Evolutionary conservation across 2,797 vertebrate genomes (phyloP).

Genomic region (Florisuga fusca): DNA sequence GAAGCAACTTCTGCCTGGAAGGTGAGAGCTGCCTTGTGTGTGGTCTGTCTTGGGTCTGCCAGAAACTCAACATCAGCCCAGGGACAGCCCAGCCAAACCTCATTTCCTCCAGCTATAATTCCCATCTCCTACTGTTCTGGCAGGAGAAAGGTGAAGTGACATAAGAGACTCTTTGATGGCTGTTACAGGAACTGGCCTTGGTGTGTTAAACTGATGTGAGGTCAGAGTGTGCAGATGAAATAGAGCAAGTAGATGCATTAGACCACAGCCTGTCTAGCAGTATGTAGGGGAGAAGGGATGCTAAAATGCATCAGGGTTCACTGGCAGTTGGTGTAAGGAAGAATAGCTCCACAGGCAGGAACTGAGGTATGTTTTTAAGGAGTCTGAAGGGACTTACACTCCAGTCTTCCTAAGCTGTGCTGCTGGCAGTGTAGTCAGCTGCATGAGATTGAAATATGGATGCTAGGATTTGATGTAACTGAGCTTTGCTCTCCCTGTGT

Average conservation of each 20-base stretch:
- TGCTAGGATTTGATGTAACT: constrained; percentile 30
- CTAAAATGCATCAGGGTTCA: not conserved
- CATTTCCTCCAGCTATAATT: not conserved
- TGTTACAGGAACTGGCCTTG: not conserved
- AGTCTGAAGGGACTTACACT: not conserved
- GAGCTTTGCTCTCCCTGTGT: not conserved
- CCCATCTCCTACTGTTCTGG: constrained; percentile 38
- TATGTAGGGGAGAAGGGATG: not conserved
- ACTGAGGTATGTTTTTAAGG: not conserved
- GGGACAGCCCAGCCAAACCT: not conserved
- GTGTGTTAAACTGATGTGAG: not conserved
- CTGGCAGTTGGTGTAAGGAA: not conserved
- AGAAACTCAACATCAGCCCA: constrained; percentile 1
- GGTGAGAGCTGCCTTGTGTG: not conserved
- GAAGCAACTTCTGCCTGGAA: not conserved
- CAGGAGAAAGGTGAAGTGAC: not conserved
- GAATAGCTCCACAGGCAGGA: not conserved
- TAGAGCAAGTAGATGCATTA: not conserved
- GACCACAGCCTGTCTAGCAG: not conserved
- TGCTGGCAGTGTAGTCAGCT: not conserved
- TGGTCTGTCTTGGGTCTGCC: constrained; percentile 15
- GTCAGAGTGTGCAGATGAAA: not conserved
- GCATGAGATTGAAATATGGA: constrained; percentile 10
- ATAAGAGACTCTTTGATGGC: not conserved
- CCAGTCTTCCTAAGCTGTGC: not conserved